Evolutionary conservation across 2,888 invertebrate species (phyloP).

Genomic region (Rotaria socialis): DNA sequence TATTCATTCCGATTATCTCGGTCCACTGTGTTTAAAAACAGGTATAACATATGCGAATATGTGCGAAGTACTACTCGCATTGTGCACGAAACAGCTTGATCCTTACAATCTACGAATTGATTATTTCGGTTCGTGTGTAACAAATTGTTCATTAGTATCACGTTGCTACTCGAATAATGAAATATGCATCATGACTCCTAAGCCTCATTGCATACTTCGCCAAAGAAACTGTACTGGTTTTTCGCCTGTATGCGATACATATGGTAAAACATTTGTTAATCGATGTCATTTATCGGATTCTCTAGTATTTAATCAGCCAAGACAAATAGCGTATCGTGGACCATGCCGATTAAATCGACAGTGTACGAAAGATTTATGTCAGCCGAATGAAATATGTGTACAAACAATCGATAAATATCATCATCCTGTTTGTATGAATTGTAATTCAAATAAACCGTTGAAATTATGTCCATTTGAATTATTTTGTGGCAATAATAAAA

Average conservation of each 20-base stretch:
- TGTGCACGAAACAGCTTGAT: background rate
- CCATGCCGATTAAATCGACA: background rate
- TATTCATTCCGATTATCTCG: background rate
- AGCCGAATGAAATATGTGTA: background rate
- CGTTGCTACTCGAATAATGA: slow-evolving; percentile 19
- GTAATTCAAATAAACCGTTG: background rate
- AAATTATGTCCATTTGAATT: background rate
- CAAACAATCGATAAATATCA: slow-evolving; percentile 20
- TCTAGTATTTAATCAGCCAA: background rate
- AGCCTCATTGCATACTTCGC: background rate
- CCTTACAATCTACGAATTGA: background rate
- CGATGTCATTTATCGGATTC: slow-evolving; percentile 12
- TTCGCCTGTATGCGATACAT: slow-evolving; percentile 31
- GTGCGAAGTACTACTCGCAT: background rate
- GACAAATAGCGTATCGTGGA: slow-evolving; percentile 10
- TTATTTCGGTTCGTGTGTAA: slow-evolving; percentile 18
- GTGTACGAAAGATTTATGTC: background rate
- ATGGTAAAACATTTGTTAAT: slow-evolving; percentile 29
- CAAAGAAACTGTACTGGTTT: slow-evolving; percentile 26
- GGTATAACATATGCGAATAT: slow-evolving; percentile 1
- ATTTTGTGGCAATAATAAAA: slow-evolving; percentile 19
- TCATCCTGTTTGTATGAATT: slow-evolving; percentile 24
- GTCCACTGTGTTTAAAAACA: background rate
- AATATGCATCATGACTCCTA: background rate
- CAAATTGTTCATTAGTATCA: slow-evolving; percentile 3